phyloP scores from a whole-genome alignment of 2,888 invertebrate species.

The Anticlea derivata region DNA sequence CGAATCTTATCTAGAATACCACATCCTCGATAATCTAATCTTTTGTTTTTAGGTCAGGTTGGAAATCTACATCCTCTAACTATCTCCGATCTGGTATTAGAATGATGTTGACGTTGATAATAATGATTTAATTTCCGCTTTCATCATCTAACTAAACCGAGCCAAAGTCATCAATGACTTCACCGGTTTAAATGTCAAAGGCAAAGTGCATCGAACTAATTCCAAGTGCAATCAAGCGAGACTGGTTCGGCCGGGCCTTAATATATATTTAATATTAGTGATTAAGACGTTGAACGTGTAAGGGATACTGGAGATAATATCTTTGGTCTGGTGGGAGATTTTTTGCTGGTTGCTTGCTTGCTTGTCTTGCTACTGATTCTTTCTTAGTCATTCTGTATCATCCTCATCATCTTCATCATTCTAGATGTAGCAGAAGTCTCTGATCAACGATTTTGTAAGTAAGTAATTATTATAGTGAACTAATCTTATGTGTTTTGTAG shows the following conservation, averaged over 20 bases:
- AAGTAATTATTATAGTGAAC: too few species aligned
- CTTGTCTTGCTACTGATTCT: too few species aligned
- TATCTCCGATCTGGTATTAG: constrained; percentile 12
- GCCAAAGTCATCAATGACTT: constrained; percentile 33
- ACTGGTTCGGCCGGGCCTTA: constrained; percentile 38
- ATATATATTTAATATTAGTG: constrained; percentile 36
- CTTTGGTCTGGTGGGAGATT: constrained; percentile 10
- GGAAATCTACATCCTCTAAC: constrained; percentile 25
- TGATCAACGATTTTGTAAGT: too few species aligned
- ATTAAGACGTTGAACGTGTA: constrained; percentile 29
- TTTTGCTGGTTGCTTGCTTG: constrained; percentile 11
- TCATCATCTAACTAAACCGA: constrained; percentile 12
- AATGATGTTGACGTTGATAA: neutral
- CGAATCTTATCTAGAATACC: constrained; percentile 30
- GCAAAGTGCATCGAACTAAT: constrained; percentile 48
- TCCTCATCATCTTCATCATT: too few species aligned
- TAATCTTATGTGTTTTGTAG: too few species aligned
- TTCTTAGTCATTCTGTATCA: too few species aligned
- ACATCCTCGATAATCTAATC: constrained; percentile 32
- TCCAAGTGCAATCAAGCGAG: constrained; percentile 41
- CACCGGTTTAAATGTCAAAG: constrained; percentile 40
- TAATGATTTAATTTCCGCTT: constrained; percentile 16
- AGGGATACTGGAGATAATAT: constrained; percentile 27
- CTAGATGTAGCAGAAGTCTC: too few species aligned
- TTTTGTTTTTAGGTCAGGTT: constrained; percentile 29